A percentile compares a stretch with the other conserved stretches of the same genome.
These are phyloP conservation scores for Hiodon alosoides DNA, from an alignment of 2,113 vertebrate species.

Conservation along the genomic window DNA sequence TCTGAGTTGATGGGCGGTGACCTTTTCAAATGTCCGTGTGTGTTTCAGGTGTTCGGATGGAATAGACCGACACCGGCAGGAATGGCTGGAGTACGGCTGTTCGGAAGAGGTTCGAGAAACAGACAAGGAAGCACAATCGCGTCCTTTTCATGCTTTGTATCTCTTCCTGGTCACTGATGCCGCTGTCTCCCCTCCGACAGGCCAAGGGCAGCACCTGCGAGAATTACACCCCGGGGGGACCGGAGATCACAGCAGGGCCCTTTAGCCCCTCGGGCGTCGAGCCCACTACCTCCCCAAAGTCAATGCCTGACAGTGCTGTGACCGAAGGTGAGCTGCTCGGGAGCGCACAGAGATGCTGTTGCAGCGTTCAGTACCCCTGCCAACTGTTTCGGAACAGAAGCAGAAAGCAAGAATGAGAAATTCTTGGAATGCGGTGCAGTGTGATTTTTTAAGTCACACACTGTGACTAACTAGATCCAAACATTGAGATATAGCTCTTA, in stretches of 20 bases:
- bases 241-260: constrained; percentile 47
- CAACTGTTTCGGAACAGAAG: background rate
- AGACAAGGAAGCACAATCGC: background rate
- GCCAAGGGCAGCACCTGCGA: constrained; percentile 69
- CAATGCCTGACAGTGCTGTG: constrained; percentile 56
- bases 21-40: constrained; percentile 5
- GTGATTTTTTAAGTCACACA: too few species aligned
- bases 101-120: constrained; percentile 67
- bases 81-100: constrained; percentile 86
- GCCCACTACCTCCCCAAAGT: constrained; percentile 52
- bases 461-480: too few species aligned
- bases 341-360: too few species aligned
- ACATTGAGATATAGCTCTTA: too few species aligned
- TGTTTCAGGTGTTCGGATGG: constrained; percentile 84
- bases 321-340: constrained; percentile 68
- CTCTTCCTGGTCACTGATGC: background rate
- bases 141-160: background rate
- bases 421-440: too few species aligned
- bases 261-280: constrained; percentile 47
- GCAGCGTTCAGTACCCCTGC: background rate
- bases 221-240: constrained; percentile 60
- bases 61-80: constrained; percentile 82
- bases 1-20: too few species aligned
- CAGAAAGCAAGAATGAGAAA: too few species aligned
- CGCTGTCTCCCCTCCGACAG: constrained; percentile 34